These are phyloP conservation scores for Apodemia zela DNA, from an alignment of 2,888 invertebrate species.

Conservation along the genomic window DNA sequence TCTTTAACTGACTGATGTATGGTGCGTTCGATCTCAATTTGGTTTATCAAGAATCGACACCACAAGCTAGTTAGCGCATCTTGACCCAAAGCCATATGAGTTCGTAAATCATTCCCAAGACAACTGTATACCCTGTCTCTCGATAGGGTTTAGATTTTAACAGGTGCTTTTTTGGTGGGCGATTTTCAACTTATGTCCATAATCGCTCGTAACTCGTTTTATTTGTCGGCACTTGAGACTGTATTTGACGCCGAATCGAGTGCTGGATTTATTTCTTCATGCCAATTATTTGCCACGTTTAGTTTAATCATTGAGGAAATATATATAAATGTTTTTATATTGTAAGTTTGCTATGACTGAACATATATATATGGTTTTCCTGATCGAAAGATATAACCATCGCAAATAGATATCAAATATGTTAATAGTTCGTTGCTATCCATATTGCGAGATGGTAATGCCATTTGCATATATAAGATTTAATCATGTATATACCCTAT, in stretches of 20 bases:
- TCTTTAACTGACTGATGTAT: conserved; percentile 76
- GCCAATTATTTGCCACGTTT: conserved; percentile 33
- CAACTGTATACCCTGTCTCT: conserved; percentile 58
- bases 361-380: no score
- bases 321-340: no score
- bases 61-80: conserved; percentile 71
- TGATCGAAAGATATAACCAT: no score
- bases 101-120: conserved; percentile 59
- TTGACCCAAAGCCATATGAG: conserved; percentile 34
- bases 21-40: conserved; percentile 73
- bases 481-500: no score
- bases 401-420: no score
- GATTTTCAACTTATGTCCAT: conserved; percentile 60
- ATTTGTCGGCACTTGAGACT: conserved; percentile 44
- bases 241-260: conserved; percentile 34
- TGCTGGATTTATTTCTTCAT: conserved; percentile 31
- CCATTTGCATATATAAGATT: no score
- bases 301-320: neutral
- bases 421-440: no score
- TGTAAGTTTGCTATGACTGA: no score
- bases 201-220: conserved; percentile 46
- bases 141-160: conserved; percentile 52
- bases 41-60: conserved; percentile 72
- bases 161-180: conserved; percentile 60
- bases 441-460: no score